phyloP scores from a whole-genome alignment of 1,140 invertebrate species.

The Danaus melanippus region DNA sequence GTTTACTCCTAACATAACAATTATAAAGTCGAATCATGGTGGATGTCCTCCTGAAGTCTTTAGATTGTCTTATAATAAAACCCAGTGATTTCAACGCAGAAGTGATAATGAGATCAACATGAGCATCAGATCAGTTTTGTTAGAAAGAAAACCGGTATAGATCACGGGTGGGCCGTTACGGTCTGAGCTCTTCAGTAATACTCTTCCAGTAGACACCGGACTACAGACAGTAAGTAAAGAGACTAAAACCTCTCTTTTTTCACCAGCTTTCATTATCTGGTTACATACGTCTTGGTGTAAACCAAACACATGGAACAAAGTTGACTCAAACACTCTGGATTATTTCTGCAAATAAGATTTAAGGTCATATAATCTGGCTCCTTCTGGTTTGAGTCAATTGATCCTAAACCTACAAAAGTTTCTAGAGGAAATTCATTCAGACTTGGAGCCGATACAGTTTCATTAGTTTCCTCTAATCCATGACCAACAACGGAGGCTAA shows the following conservation, averaged over 20 bases:
- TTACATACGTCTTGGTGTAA: slow-evolving; percentile 8
- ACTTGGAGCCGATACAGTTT: background rate
- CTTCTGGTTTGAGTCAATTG: slow-evolving; percentile 8
- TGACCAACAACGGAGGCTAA: slow-evolving; percentile 4
- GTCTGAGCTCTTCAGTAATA: slow-evolving; percentile 6
- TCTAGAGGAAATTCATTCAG: slow-evolving; percentile 6
- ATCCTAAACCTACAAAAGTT: slow-evolving; percentile 11
- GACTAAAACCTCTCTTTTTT: slow-evolving; percentile 4
- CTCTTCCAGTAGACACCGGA: slow-evolving; percentile 3
- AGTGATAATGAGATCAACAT: too few species aligned
- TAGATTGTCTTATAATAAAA: too few species aligned
- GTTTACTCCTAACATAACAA: too few species aligned
- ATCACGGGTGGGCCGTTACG: slow-evolving; percentile 8
- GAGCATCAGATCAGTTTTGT: slow-evolving; percentile 71
- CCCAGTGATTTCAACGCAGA: too few species aligned
- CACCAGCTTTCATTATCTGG: slow-evolving; percentile 3
- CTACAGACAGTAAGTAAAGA: slow-evolving; percentile 1
- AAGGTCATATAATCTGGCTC: slow-evolving; percentile 11
- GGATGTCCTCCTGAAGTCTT: too few species aligned
- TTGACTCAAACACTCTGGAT: slow-evolving; percentile 2
- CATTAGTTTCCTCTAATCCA: slow-evolving; percentile 5
- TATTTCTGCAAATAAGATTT: slow-evolving; percentile 10
- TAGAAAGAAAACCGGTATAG: slow-evolving; percentile 7
- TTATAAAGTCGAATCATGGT: too few species aligned
- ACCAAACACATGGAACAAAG: slow-evolving; percentile 8